Conservation (phyloP, 2,888 invertebrate species). For the Drosophila hamatofila region DNA sequence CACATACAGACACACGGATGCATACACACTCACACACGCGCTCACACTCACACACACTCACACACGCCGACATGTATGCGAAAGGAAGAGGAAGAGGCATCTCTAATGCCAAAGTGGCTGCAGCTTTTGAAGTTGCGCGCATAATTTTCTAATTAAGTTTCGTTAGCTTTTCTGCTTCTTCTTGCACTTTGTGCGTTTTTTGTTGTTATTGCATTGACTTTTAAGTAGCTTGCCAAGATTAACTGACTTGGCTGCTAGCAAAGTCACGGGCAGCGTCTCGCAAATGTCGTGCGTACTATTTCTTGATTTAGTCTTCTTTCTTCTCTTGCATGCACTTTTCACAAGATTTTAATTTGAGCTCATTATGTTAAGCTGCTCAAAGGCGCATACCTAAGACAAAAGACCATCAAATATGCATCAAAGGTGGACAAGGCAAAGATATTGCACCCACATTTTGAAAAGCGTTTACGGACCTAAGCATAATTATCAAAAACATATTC, state of each 20-base stretch:
- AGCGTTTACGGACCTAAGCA: background rate
- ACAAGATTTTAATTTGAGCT: slow-evolving; percentile 76
- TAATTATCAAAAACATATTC: background rate
- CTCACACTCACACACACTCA: background rate
- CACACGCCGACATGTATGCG: background rate
- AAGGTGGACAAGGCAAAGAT: slow-evolving; percentile 8
- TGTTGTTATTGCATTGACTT: slow-evolving; percentile 74
- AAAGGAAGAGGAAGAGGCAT: slow-evolving; percentile 18
- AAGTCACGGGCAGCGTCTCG: slow-evolving; percentile 60
- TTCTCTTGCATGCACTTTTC: slow-evolving; percentile 55
- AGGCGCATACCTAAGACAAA: slow-evolving; percentile 39
- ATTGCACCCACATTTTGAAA: background rate
- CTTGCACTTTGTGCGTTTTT: slow-evolving; percentile 51
- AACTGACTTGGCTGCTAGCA: slow-evolving; percentile 59
- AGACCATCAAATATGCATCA: slow-evolving; percentile 22
- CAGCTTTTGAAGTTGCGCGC: slow-evolving; percentile 60
- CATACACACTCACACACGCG: background rate
- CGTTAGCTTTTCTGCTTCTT: slow-evolving; percentile 37
- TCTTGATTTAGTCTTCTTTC: slow-evolving; percentile 11
- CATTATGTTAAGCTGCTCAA: slow-evolving; percentile 69
- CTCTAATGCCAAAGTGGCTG: slow-evolving; percentile 44
- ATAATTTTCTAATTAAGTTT: slow-evolving; percentile 78
- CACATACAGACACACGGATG: slow-evolving; percentile 4
- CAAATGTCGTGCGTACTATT: slow-evolving; percentile 48
- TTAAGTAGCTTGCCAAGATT: slow-evolving; percentile 76